Percentiles rank a stretch among this genome's conserved stretches.
Evolutionary conservation across 2,888 invertebrate species (phyloP).

Genomic region (Itoplectis maculator): DNA sequence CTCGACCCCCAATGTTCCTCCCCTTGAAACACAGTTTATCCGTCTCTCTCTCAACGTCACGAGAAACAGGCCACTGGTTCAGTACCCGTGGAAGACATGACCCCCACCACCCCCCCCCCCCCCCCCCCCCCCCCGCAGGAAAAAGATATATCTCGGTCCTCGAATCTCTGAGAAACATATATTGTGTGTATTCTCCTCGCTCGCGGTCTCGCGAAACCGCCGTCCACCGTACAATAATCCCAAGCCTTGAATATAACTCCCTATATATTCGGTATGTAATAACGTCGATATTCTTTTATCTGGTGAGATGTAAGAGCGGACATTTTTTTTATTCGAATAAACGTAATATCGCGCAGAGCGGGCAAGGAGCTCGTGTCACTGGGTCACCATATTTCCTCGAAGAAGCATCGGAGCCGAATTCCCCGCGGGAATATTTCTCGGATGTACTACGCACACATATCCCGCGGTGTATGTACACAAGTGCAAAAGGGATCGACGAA

Average conservation of each 20-base stretch:
- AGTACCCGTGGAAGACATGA: too few relatives aligned
- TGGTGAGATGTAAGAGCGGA: conserved; percentile 39
- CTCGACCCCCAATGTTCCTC: too few relatives aligned
- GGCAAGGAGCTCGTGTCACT: conserved; percentile 55
- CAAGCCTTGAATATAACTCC: neutral
- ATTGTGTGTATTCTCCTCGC: conserved; percentile 36
- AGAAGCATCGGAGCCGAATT: conserved; percentile 42
- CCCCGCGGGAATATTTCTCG: neutral
- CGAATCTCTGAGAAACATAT: conserved; percentile 37
- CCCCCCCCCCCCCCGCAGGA: too few relatives aligned
- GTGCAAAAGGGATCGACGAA: conserved; percentile 54
- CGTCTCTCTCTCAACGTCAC: too few relatives aligned
- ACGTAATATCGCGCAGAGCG: conserved; percentile 52
- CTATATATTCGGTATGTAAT: conserved; percentile 25
- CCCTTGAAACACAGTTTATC: too few relatives aligned
- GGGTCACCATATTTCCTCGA: conserved; percentile 64
- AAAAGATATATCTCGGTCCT: conserved; percentile 50
- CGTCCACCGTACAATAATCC: neutral
- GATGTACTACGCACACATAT: too few relatives aligned
- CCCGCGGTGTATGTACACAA: conserved; percentile 10
- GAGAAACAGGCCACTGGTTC: too few relatives aligned
- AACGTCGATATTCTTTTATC: conserved; percentile 62
- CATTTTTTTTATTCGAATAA: too few relatives aligned
- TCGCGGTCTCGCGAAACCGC: neutral
- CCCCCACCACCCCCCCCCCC: too few relatives aligned